These are phyloP conservation scores for Amiota minor DNA, from an alignment of 2,888 invertebrate genomes.

Conservation along the genomic window DNA sequence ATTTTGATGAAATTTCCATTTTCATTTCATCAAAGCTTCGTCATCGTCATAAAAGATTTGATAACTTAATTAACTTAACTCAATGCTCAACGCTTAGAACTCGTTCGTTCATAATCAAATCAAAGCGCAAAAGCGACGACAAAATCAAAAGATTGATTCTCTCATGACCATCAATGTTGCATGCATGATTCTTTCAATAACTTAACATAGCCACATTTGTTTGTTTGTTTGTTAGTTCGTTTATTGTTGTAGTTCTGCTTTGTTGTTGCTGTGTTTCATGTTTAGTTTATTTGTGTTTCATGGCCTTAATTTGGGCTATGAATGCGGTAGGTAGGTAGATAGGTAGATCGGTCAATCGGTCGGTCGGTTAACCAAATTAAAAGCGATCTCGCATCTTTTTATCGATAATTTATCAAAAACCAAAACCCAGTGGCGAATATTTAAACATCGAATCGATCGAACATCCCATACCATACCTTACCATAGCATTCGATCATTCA, in stretches of 20 bases:
- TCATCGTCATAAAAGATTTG: conserved; percentile 61
- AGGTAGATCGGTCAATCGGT: neutral
- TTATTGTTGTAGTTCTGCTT: conserved; percentile 20
- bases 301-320: conserved; percentile 55
- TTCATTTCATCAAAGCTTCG: too few relatives aligned
- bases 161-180: conserved; percentile 10
- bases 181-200: too few relatives aligned
- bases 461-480: neutral
- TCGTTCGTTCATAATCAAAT: neutral
- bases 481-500: conserved; percentile 13
- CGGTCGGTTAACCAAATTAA: conserved; percentile 55
- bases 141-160: conserved; percentile 33
- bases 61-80: conserved; percentile 42
- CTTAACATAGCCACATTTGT: neutral
- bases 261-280: conserved; percentile 8
- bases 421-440: conserved; percentile 64
- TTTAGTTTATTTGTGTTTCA: conserved; percentile 39
- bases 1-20: conserved; percentile 45
- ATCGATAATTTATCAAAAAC: conserved; percentile 64
- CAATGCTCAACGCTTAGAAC: neutral
- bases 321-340: conserved; percentile 66
- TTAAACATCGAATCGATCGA: conserved; percentile 36
- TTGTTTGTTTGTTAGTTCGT: conserved; percentile 5
- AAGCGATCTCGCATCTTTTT: conserved; percentile 64
- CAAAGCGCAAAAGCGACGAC: conserved; percentile 5